Evolutionary conservation across 1,140 invertebrate species (phyloP), one percentile per base, ranked within the genome.

Genomic region (Lysiphlebus fabarum): DNA sequence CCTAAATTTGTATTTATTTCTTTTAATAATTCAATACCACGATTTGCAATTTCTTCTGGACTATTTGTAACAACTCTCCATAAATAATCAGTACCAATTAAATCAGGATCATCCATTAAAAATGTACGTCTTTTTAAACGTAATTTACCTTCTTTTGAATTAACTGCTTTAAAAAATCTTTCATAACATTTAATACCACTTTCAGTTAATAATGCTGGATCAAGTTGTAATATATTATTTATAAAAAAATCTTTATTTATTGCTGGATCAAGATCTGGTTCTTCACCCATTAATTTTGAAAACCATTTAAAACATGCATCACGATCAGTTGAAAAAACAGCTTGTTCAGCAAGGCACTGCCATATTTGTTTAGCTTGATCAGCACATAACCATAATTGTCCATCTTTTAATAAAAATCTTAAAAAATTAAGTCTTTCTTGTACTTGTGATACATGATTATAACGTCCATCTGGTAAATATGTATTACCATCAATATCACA

Each of bases 221-320:
- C 91, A 64, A 99, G 82, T 72, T 93, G 91, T 48, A 98, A 82
- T 64, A 98, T 92, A 73, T 98, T 96, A 65, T 92, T 90, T 79
- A 95, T 91, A 82, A 99, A 98, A 82, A 99, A 99, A 71, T 95
- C 91, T 74, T 92, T 88, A 71, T 95, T 97, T 60, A 98, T 96
- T 67, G 95, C 92, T 11, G 95, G 95, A 81, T 98, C 95, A 48
- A 98, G 80, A 80, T 98, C 95, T 6, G 95, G 95, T 72, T 98
- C 95, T 67, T 98, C 95, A 5, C 93, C 93, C 95, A 98, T 98
- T 53, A 98, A 79, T 81, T 98, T 95, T n/a, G 94, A 94, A 80
- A 98, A 98, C 96, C 96, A 98, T 69, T 95, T 93, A 79, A 98
- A 99, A 80, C 96, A 98, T 5, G 94, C 91, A 77, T 99, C 96